Evolutionary conservation across 2,797 vertebrate genomes (phyloP), one percentile per base, ranked within the genome.

Genomic region (Bucorvus abyssinicus): DNA sequence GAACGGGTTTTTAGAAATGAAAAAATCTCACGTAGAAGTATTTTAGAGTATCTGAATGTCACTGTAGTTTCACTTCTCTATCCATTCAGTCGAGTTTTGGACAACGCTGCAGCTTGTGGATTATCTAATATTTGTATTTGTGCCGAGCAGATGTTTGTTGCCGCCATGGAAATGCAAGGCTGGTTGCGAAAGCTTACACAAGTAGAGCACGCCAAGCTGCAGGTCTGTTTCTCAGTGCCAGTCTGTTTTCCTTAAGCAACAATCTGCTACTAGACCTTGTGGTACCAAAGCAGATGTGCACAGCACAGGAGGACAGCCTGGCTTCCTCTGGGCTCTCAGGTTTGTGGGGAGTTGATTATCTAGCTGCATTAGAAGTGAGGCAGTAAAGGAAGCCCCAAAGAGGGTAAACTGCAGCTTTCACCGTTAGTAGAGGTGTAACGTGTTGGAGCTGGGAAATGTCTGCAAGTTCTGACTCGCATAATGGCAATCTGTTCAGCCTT

Each of bases 161-260:
- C 53, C 74, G 68, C 73, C 71, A 68, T 71, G 55, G 52, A 85
- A 89, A 77, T 47, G 49, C 19, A 40, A 52, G 65, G 30, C 77
- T 89, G 44, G 90, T 89, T 82, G 81, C 73, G 79, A 74, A 87
- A 80, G 59, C 52, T 93, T 94, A 34, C 86, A 60, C 88, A 93
- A 93, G 87, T 36, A 76, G 70, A 82, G 87, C 40, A 52, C 8
- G 24, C 90, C 77, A 67, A 84, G 53, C 70, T 90, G 83, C 80
- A 88, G 63, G 71, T 88, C 63, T 82, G 63, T 69, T 93, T 92
- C 89, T 84, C 45, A 22, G 64, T 93, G 74, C 77, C 83, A 82
- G 80, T 45, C 74, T 90, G 89, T 84, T 90, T 84, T 69, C 84
- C 80, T 91, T 63, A 53, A 93, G 84, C 83, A 90, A 36, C 87